Conservation (phyloP, 2,113 vertebrate genomes). For the Hepsetus odoe region DNA sequence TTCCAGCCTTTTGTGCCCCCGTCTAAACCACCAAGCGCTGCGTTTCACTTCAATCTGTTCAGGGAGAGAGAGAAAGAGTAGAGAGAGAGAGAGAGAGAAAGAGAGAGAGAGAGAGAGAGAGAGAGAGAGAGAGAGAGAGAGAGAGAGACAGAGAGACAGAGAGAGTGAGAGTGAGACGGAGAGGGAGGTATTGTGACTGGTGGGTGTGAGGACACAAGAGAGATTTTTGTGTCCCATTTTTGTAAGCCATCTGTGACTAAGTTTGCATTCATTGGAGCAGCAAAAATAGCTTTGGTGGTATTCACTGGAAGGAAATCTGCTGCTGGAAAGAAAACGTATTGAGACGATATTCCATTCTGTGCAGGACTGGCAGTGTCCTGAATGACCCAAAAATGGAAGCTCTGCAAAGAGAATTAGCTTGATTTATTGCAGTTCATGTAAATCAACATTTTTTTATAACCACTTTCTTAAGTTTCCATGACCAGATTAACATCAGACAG, state of each 20-base stretch:
- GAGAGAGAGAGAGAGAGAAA: conserved; percentile 62
- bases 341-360: not conserved
- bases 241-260: conserved; percentile 93
- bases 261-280: conserved; percentile 84
- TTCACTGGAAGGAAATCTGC: conserved; percentile 10
- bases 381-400: not conserved
- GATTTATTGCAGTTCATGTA: not conserved
- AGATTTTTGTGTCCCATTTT: conserved; percentile 72
- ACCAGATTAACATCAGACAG: not conserved
- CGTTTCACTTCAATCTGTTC: conserved; percentile 68
- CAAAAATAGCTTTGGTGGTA: conserved; percentile 76
- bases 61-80: conserved; percentile 71
- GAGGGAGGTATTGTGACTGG: conserved; percentile 31
- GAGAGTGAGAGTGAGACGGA: conserved; percentile 67
- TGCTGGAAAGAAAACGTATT: not conserved
- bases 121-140: conserved; percentile 51
- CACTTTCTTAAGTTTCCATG: not conserved
- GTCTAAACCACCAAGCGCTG: conserved; percentile 84
- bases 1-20: conserved; percentile 93
- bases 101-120: conserved; percentile 50
- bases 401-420: not conserved
- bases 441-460: not conserved
- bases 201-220: conserved; percentile 72
- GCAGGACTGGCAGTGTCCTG: not conserved
- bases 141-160: conserved; percentile 54